Evolutionary conservation across 2,888 invertebrate species (phyloP).

Genomic region (Zygothrica quintamaculata): DNA sequence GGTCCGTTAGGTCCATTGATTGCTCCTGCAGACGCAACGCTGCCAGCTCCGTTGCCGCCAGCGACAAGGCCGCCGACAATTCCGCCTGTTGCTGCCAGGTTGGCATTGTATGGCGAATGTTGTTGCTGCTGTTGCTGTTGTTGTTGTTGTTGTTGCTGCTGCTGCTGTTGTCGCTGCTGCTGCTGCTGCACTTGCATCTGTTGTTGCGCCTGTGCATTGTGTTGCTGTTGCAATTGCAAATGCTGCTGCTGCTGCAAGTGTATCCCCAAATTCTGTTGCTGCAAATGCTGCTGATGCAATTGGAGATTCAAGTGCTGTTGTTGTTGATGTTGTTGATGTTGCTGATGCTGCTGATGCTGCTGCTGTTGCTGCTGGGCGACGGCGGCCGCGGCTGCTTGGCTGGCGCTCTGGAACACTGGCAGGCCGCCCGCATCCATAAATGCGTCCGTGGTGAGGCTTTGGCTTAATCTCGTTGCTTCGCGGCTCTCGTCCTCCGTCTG

Average conservation of each 20-base stretch:
- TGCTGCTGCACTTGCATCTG: constrained; percentile 76
- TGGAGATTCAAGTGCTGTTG: constrained; percentile 78
- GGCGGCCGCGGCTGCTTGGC: constrained; percentile 84
- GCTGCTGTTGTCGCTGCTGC: constrained; percentile 56
- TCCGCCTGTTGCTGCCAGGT: constrained; percentile 70
- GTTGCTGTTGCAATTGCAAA: constrained; percentile 70
- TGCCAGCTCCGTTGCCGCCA: constrained; percentile 82
- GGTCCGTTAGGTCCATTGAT: constrained; percentile 40
- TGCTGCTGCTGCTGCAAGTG: constrained; percentile 79
- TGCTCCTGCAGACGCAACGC: constrained; percentile 69
- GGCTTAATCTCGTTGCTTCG: constrained; percentile 73
- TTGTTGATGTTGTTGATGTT: constrained; percentile 82
- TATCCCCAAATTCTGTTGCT: constrained; percentile 72
- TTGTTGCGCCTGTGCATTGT: constrained; percentile 77
- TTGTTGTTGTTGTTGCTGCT: constrained; percentile 41
- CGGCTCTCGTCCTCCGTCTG: constrained; percentile 74
- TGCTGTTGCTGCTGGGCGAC: constrained; percentile 83
- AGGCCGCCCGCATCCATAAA: constrained; percentile 85
- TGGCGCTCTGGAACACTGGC: constrained; percentile 85
- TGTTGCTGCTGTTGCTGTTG: constrained; percentile 64
- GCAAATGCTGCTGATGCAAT: constrained; percentile 81
- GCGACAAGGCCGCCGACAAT: constrained; percentile 79
- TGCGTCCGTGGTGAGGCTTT: constrained; percentile 80
- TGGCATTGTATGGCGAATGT: constrained; percentile 79
- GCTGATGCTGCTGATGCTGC: constrained; percentile 85